Evolutionary conservation across 2,797 vertebrate genomes (phyloP).

Genomic region (Pogonophryne albipinna): DNA sequence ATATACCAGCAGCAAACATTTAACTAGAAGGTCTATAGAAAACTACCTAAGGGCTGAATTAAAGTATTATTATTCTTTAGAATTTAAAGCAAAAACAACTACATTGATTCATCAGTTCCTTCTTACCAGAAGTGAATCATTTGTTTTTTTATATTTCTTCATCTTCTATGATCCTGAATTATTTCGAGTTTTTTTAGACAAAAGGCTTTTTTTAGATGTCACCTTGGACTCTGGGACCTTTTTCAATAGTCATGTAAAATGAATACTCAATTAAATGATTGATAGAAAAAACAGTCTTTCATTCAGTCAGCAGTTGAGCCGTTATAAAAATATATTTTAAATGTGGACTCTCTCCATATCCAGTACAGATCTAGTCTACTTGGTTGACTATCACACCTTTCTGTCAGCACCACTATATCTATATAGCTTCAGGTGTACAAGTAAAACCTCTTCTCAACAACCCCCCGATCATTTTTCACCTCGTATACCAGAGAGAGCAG

Average conservation of each 20-base stretch:
- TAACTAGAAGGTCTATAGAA: conserved; percentile 30
- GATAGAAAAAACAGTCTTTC: background rate
- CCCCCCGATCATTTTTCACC: conserved; percentile 58
- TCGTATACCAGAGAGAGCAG: conserved; percentile 51
- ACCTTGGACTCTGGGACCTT: background rate
- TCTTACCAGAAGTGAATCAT: background rate
- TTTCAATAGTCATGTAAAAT: background rate
- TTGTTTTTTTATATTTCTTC: conserved; percentile 1
- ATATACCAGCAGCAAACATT: conserved; percentile 11
- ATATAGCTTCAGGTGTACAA: conserved; percentile 87
- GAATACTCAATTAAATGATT: background rate
- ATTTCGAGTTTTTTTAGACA: background rate
- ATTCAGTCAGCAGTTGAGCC: background rate
- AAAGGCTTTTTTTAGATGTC: background rate
- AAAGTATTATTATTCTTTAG: background rate
- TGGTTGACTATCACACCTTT: conserved; percentile 86
- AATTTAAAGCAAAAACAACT: background rate
- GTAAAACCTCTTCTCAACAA: conserved; percentile 72
- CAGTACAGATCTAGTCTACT: conserved; percentile 85
- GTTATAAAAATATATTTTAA: background rate
- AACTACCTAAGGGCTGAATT: conserved; percentile 1
- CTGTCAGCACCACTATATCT: conserved; percentile 70
- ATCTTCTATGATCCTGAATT: background rate
- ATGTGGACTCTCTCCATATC: background rate
- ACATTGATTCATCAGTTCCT: background rate